phyloP scores from a whole-genome alignment of 2,113 vertebrate species.

The Muntiacus reevesi region DNA sequence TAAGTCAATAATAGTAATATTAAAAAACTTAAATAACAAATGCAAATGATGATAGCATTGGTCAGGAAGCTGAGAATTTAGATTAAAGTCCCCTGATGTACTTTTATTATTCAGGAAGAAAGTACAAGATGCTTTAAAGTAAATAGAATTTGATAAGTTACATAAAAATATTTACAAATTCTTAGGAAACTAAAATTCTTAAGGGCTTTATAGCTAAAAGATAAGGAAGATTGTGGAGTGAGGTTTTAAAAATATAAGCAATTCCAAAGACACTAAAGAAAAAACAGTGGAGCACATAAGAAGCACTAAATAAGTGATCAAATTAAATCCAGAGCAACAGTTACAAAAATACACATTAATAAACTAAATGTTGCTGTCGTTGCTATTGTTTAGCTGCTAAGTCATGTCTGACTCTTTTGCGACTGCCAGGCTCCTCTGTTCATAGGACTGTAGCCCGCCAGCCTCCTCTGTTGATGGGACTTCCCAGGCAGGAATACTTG shows the following conservation, averaged over 20 bases:
- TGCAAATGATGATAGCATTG: not conserved
- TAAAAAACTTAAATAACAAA: not conserved
- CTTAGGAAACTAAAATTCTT: not conserved
- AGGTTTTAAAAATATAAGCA: not conserved
- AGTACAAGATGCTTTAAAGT: not conserved
- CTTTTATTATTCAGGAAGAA: not conserved
- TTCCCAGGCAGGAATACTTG: not conserved
- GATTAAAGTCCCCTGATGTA: not conserved
- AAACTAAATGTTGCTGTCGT: not conserved
- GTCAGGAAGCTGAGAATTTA: not conserved
- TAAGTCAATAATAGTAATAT: not conserved
- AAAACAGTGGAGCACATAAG: not conserved
- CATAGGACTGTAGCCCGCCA: not conserved
- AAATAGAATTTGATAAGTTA: not conserved
- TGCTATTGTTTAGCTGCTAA: not conserved
- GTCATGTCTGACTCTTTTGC: not conserved
- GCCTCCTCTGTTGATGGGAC: not conserved
- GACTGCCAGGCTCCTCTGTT: not conserved
- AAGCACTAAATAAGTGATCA: not conserved
- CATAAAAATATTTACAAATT: not conserved
- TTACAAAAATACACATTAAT: not conserved
- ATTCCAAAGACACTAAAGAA: not conserved
- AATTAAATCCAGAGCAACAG: not conserved
- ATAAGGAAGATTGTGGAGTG: not conserved
- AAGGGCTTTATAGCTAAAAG: not conserved